Evolutionary conservation across 1,140 invertebrate species (phyloP).

Genomic region (Lethrus apterus): DNA sequence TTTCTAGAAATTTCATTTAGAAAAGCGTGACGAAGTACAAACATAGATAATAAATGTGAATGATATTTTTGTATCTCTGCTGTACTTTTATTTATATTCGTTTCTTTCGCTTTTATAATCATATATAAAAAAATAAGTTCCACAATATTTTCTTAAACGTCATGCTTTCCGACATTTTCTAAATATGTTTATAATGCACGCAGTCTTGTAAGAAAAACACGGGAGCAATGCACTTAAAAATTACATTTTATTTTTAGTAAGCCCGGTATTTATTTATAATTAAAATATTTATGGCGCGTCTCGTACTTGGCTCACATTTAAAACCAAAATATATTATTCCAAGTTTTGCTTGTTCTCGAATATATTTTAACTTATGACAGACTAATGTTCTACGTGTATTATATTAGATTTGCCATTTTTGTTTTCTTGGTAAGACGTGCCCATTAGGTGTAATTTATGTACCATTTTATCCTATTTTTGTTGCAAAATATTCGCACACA

Average conservation of each 20-base stretch:
- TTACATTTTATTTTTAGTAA: conserved; percentile 32
- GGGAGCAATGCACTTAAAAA: conserved; percentile 28
- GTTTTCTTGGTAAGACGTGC: background rate
- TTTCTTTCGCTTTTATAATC: too few species aligned
- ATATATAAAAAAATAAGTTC: too few species aligned
- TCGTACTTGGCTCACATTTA: conserved; percentile 4
- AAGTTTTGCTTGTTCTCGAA: conserved; percentile 4
- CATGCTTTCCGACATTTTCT: too few species aligned
- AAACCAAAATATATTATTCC: conserved; percentile 10
- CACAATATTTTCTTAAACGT: too few species aligned
- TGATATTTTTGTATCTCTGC: too few species aligned
- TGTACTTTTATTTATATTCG: too few species aligned
- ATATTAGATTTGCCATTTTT: conserved; percentile 9
- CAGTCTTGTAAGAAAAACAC: background rate
- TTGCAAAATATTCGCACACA: too few species aligned
- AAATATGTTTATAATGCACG: conserved; percentile 10
- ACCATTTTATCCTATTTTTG: too few species aligned
- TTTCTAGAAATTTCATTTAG: too few species aligned
- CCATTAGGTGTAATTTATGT: too few species aligned
- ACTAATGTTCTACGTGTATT: conserved; percentile 8
- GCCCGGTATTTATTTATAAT: conserved; percentile 33
- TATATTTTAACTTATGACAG: conserved; percentile 10
- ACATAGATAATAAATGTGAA: too few species aligned
- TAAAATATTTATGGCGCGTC: conserved; percentile 32
- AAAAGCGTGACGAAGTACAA: too few species aligned